phyloP scores from a whole-genome alignment of 1,140 invertebrate species.

The Conus ventricosus region DNA sequence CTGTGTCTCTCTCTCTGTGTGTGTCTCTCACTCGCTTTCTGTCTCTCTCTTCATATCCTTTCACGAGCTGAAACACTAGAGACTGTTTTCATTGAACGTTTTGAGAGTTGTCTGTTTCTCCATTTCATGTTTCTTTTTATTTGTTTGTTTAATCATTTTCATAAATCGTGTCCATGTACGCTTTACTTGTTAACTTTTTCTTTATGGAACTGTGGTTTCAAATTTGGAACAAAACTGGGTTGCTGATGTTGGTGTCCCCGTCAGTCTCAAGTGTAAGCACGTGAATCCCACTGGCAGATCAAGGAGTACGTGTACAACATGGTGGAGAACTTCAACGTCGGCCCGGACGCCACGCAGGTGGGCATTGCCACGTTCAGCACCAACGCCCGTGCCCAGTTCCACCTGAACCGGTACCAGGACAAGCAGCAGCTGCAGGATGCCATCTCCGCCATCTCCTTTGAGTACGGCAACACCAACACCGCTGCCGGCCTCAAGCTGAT shows the following conservation, averaged over 20 bases:
- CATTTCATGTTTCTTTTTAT: no score
- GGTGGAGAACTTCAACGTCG: constrained; percentile 63
- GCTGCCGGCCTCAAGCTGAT: constrained; percentile 60
- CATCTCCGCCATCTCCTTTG: constrained; percentile 60
- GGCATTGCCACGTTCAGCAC: constrained; percentile 64
- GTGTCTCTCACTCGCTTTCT: not conserved
- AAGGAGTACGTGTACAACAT: constrained; percentile 61
- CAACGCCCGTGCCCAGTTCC: constrained; percentile 58
- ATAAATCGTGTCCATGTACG: no score
- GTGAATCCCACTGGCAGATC: constrained; percentile 29
- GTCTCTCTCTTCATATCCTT: not conserved
- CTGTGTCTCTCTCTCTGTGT: no score
- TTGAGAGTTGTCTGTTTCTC: no score
- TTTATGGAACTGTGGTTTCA: no score
- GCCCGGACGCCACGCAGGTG: constrained; percentile 54
- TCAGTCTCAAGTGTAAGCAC: no score
- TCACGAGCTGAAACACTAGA: not conserved
- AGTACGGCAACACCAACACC: constrained; percentile 69
- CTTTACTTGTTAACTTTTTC: no score
- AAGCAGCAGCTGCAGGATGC: constrained; percentile 57
- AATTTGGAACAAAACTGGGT: no score
- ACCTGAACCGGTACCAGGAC: constrained; percentile 58
- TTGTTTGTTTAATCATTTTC: no score
- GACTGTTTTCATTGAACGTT: no score
- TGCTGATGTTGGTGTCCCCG: no score